Conservation (phyloP, 2,113 vertebrate genomes). For the Capreolus pygargus region DNA sequence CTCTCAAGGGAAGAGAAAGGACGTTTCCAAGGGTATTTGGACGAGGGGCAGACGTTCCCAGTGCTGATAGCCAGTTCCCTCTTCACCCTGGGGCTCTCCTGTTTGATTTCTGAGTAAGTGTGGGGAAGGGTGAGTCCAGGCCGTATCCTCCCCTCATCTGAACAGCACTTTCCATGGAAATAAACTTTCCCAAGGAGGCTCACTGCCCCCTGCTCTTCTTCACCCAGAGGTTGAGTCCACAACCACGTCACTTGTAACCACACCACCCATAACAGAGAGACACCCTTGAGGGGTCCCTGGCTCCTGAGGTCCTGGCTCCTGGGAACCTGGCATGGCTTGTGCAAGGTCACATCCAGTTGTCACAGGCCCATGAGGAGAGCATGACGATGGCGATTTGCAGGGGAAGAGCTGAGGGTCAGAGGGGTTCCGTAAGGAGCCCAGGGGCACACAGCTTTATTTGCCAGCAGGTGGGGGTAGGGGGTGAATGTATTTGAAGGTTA, state of each 20-base stretch:
- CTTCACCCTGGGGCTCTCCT: neutral
- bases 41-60: neutral
- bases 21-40: neutral
- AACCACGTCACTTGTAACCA: rapidly evolving
- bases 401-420: no score
- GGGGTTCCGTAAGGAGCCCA: neutral
- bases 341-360: neutral
- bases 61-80: neutral
- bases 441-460: no score
- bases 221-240: neutral
- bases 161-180: neutral
- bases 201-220: neutral
- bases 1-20: neutral
- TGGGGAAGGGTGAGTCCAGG: neutral
- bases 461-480: neutral
- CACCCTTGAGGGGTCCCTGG: rapidly evolving
- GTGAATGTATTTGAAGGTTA: rapidly evolving
- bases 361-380: neutral
- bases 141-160: neutral
- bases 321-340: neutral
- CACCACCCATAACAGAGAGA: neutral
- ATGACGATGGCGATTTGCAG: neutral
- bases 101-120: neutral
- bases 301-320: rapidly evolving
- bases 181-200: slow-evolving; percentile 21